phyloP scores from a whole-genome alignment of 2,888 invertebrate species.

The Mimachlamys varia region DNA sequence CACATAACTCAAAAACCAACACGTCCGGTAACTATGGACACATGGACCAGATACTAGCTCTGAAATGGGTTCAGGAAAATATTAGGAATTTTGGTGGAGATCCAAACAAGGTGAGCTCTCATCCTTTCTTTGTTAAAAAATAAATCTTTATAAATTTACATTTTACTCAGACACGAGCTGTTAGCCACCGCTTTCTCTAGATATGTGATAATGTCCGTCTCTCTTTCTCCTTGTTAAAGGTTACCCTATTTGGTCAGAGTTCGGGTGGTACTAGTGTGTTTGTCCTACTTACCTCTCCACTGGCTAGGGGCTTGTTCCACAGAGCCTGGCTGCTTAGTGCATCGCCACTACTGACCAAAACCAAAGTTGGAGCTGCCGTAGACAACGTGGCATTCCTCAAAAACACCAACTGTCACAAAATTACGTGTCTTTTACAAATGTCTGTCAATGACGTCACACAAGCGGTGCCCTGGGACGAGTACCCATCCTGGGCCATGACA shows the following conservation, averaged over 20 bases:
- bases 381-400: conserved; percentile 68
- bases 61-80: conserved; percentile 67
- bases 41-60: conserved; percentile 65
- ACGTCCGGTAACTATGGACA: conserved; percentile 70
- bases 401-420: conserved; percentile 51
- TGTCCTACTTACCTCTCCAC: conserved; percentile 86
- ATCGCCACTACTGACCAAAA: conserved; percentile 69
- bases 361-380: conserved; percentile 61
- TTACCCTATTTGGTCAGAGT: conserved; percentile 92
- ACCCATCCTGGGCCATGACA: conserved; percentile 57
- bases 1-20: conserved; percentile 49
- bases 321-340: conserved; percentile 82
- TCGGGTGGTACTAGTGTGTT: conserved; percentile 94
- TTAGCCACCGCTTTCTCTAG: not conserved
- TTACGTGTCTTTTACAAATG: conserved; percentile 51
- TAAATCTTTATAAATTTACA: not conserved
- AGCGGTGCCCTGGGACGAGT: conserved; percentile 55
- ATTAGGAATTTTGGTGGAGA: conserved; percentile 69
- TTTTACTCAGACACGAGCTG: not conserved
- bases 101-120: conserved; percentile 51
- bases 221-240: conserved; percentile 81
- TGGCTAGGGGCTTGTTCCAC: conserved; percentile 86
- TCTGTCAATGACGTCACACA: conserved; percentile 42
- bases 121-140: not conserved
- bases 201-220: not conserved